Conservation (phyloP, 2,113 vertebrate species). For the Erinaceus europaeus region DNA sequence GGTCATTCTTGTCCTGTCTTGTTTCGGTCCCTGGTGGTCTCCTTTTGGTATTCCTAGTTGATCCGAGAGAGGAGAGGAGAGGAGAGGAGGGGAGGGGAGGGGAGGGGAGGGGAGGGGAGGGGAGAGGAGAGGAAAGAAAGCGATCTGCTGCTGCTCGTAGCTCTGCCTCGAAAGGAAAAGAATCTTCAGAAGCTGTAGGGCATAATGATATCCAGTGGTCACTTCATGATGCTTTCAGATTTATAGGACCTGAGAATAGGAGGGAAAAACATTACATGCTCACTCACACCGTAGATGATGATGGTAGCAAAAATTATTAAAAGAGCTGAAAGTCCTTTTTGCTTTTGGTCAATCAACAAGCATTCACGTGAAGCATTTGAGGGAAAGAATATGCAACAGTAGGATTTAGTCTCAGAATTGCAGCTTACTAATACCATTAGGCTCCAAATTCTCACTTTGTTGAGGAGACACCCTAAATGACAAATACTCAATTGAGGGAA, state of each 20-base stretch:
- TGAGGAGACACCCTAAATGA: neutral
- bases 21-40: no score
- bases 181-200: neutral
- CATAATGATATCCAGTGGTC: neutral
- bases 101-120: no score
- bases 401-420: neutral
- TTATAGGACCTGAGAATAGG: neutral
- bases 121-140: no score
- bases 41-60: no score
- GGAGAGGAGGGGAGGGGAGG: no score
- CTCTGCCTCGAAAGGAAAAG: no score
- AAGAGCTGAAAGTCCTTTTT: neutral
- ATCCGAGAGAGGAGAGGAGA: no score
- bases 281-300: neutral
- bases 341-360: neutral
- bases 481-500: neutral
- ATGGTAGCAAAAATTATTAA: neutral
- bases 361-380: neutral
- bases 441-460: neutral
- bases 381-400: neutral
- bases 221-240: neutral
- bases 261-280: neutral
- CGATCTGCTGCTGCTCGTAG: no score
- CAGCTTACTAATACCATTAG: neutral
- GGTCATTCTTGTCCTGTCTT: no score